Evolutionary conservation across 2,888 invertebrate genomes (phyloP).

Genomic region (Ceratothoa steindachneri): DNA sequence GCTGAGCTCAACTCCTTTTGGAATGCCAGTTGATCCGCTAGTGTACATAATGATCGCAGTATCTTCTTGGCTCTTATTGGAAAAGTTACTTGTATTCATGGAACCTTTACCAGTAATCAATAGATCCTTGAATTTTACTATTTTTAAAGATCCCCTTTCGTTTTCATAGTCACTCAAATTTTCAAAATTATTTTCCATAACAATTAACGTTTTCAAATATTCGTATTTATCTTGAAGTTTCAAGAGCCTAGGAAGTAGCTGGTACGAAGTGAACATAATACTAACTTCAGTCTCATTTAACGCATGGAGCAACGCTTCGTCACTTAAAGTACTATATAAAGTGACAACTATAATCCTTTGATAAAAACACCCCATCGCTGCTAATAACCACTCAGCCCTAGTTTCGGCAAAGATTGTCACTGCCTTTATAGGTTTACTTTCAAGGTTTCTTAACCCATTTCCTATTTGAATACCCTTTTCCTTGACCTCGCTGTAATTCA

Average conservation of each 20-base stretch:
- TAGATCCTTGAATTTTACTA: conserved; percentile 4
- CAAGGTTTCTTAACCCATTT: conserved; percentile 72
- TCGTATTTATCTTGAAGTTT: conserved; percentile 69
- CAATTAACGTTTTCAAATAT: conserved; percentile 60
- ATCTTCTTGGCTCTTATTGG: conserved; percentile 58
- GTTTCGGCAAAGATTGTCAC: conserved; percentile 97
- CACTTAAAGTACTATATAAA: conserved; percentile 92
- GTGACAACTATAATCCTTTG: conserved; percentile 80
- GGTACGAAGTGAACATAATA: conserved; percentile 80
- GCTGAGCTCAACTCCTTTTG: conserved; percentile 81
- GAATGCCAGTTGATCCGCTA: conserved; percentile 88
- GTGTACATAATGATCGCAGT: conserved; percentile 98
- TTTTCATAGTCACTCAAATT: neutral
- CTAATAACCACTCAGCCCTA: conserved; percentile 93
- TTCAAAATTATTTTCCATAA: conserved; percentile 18
- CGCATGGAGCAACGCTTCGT: conserved; percentile 92
- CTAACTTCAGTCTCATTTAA: conserved; percentile 94
- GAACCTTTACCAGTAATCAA: neutral
- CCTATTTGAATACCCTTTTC: conserved; percentile 71
- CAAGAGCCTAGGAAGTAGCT: conserved; percentile 85
- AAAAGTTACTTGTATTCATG: neutral
- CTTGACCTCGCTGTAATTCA: conserved; percentile 72
- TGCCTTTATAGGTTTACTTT: conserved; percentile 59
- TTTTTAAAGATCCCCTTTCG: neutral
- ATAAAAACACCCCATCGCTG: conserved; percentile 92